A percentile compares a stretch with the other conserved stretches of the same genome.
Evolutionary conservation across 1,140 invertebrate genomes (phyloP).

Genomic region (Sitobion miscanthi): DNA sequence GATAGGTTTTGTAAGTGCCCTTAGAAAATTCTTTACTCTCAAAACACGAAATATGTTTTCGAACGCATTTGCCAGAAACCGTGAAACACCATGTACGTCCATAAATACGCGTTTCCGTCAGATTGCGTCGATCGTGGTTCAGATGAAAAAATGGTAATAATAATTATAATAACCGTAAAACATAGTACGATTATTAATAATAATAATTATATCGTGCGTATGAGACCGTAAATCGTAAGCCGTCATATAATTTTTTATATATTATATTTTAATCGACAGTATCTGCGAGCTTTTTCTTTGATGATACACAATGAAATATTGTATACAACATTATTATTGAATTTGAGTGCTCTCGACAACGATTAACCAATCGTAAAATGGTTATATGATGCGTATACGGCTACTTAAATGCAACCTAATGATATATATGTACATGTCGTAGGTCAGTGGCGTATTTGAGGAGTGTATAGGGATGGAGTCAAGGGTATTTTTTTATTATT

Average conservation of each 20-base stretch:
- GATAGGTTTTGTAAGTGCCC: neutral
- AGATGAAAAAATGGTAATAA: neutral
- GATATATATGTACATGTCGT: neutral
- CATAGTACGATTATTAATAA: neutral
- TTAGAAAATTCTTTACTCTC: neutral
- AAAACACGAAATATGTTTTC: neutral
- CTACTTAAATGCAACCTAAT: neutral
- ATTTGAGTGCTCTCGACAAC: neutral
- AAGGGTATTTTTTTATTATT: neutral
- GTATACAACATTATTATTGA: neutral
- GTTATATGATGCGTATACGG: neutral
- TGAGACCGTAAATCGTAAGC: neutral
- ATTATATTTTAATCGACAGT: neutral
- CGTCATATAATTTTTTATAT: neutral
- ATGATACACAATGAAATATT: neutral
- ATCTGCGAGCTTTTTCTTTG: neutral
- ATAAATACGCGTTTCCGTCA: neutral
- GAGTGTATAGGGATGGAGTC: neutral
- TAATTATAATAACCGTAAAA: neutral
- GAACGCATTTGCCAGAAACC: neutral
- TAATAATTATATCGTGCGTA: neutral
- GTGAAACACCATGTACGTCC: neutral
- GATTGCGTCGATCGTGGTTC: neutral
- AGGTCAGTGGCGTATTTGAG: neutral
- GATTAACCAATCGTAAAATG: neutral